A percentile compares a stretch with the other conserved stretches of the same genome.
Evolutionary conservation across 2,888 invertebrate genomes (phyloP).

Genomic region (Labia minor): DNA sequence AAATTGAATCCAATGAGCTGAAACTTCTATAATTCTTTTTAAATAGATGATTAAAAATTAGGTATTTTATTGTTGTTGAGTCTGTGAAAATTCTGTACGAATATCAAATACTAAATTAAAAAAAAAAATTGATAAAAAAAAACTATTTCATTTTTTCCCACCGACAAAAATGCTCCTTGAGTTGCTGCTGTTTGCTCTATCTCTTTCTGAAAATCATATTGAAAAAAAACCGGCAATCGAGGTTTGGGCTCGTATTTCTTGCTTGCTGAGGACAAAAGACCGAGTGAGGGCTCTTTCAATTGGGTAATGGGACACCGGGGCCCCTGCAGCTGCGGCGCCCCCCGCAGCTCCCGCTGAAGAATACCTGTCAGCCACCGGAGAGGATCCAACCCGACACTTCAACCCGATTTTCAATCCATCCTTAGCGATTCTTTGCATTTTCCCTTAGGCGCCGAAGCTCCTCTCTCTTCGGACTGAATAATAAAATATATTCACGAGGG

Average conservation of each 20-base stretch:
- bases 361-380: not conserved
- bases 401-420: not conserved
- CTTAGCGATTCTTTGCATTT: not conserved
- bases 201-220: not conserved
- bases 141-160: too few species aligned
- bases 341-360: not conserved
- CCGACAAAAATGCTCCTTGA: too few species aligned
- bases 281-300: not conserved
- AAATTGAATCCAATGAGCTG: too few species aligned
- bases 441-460: not conserved
- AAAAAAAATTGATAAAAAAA: too few species aligned
- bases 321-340: constrained; percentile 8
- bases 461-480: too few species aligned
- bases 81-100: too few species aligned
- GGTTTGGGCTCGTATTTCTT: not conserved
- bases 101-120: too few species aligned
- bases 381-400: not conserved
- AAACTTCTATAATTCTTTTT: too few species aligned
- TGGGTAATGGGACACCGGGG: constrained; percentile 8
- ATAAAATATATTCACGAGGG: not conserved
- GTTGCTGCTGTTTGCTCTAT: not conserved
- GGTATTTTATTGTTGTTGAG: too few species aligned
- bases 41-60: too few species aligned
- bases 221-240: not conserved
- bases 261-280: not conserved